Percentiles rank a stretch among this genome's conserved stretches.
Conservation (phyloP, 2,797 vertebrate species). For the Schizothorax lantsangensis region DNA sequence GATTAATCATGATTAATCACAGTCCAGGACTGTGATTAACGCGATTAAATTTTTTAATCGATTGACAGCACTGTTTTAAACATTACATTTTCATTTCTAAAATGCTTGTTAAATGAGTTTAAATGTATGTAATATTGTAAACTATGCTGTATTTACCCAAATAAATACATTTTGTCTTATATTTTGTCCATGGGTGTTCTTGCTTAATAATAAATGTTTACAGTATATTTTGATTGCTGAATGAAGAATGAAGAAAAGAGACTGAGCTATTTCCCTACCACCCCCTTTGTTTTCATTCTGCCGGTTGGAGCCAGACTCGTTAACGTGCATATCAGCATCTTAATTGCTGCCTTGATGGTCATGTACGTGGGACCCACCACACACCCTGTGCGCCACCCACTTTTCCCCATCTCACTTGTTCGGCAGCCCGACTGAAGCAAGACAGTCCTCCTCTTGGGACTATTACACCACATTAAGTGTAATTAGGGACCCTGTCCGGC, state of each 20-base stretch:
- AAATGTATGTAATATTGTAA: no score
- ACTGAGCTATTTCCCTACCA: conserved; percentile 1
- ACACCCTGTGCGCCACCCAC: conserved; percentile 44
- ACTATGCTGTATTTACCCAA: no score
- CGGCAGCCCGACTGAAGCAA: conserved; percentile 48
- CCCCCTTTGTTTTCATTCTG: conserved; percentile 48
- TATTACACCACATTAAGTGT: conserved; percentile 67
- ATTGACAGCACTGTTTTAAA: no score
- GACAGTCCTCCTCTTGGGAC: conserved; percentile 55
- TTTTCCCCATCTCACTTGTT: conserved; percentile 16
- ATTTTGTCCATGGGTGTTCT: no score
- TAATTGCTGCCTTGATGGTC: conserved; percentile 61
- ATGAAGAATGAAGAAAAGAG: neutral
- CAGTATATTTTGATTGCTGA: no score
- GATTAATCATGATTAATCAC: no score
- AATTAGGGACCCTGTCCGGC: conserved; percentile 61
- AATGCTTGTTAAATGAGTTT: no score
- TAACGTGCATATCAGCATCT: conserved; percentile 57
- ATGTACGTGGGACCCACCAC: conserved; percentile 55
- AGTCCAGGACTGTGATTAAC: no score
- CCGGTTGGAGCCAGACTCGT: conserved; percentile 41
- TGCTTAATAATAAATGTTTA: no score
- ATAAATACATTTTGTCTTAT: no score
- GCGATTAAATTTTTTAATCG: no score
- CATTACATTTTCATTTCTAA: no score